Conservation (phyloP, 2,888 invertebrate species). For the Nemotelus pantherinus region DNA sequence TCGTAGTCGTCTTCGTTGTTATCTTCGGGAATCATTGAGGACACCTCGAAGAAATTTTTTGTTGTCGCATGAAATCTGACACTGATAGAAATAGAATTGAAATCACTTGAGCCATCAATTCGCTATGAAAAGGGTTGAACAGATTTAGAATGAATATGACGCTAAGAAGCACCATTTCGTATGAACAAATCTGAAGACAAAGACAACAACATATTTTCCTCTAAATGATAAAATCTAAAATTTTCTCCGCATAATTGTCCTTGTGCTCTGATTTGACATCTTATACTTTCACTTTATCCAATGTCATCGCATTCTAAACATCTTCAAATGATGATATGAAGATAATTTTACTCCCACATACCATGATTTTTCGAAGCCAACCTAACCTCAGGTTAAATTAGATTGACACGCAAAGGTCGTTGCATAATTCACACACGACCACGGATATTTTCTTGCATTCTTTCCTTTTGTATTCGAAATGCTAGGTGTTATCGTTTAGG, state of each 20-base stretch:
- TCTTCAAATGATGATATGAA: neutral
- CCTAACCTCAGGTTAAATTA: constrained; percentile 9
- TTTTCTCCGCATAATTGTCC: too few species aligned
- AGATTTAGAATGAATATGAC: too few species aligned
- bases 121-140: too few species aligned
- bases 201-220: too few species aligned
- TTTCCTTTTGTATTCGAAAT: neutral
- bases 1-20: too few species aligned
- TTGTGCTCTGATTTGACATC: neutral
- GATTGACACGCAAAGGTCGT: constrained; percentile 22
- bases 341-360: constrained; percentile 14
- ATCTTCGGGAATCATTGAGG: neutral
- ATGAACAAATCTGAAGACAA: too few species aligned
- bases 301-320: neutral
- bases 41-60: neutral
- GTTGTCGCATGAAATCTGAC: neutral
- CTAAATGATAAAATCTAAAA: too few species aligned
- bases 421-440: neutral
- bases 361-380: neutral
- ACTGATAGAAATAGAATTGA: neutral
- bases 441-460: constrained; percentile 5
- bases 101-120: neutral
- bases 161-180: too few species aligned
- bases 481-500: too few species aligned
- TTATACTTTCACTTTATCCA: neutral